Percentiles rank a stretch among this genome's conserved stretches.
phyloP scores from a whole-genome alignment of 2,113 vertebrate species.

The Coturnix japonica region DNA sequence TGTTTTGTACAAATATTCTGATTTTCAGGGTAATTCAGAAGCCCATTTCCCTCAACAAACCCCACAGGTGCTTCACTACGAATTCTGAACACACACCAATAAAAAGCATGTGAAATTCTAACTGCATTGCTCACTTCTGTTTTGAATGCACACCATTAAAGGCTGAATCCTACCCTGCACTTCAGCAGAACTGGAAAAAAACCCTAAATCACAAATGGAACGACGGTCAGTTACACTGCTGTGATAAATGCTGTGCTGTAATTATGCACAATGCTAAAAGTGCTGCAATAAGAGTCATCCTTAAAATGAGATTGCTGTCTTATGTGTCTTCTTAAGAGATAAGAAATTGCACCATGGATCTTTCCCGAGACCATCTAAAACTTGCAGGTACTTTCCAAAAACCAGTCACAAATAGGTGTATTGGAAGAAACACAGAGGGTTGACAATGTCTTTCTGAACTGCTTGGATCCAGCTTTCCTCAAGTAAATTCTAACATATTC shows the following conservation, averaged over 20 bases:
- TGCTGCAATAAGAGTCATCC: not conserved
- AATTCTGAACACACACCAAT: not conserved
- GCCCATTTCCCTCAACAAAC: not conserved
- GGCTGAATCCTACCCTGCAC: accelerated
- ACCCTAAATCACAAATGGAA: not conserved
- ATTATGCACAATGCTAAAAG: not conserved
- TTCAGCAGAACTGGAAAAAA: not conserved
- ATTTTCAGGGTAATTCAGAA: not conserved
- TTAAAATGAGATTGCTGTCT: not conserved
- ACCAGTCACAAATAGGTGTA: not conserved
- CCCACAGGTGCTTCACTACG: not conserved
- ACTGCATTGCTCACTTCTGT: not conserved
- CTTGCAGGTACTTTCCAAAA: not conserved
- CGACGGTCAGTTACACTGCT: not conserved
- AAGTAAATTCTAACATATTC: not conserved
- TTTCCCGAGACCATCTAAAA: not conserved
- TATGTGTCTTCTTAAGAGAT: not conserved
- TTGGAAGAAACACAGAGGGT: accelerated
- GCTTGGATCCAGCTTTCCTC: not conserved
- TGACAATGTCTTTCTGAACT: not conserved
- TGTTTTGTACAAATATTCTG: not conserved
- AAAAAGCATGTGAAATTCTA: not conserved
- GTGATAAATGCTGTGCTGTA: not conserved
- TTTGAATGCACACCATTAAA: not conserved
- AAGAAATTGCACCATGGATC: not conserved